phyloP scores from a whole-genome alignment of 2,113 vertebrate species.

The Leucosticte australis region DNA sequence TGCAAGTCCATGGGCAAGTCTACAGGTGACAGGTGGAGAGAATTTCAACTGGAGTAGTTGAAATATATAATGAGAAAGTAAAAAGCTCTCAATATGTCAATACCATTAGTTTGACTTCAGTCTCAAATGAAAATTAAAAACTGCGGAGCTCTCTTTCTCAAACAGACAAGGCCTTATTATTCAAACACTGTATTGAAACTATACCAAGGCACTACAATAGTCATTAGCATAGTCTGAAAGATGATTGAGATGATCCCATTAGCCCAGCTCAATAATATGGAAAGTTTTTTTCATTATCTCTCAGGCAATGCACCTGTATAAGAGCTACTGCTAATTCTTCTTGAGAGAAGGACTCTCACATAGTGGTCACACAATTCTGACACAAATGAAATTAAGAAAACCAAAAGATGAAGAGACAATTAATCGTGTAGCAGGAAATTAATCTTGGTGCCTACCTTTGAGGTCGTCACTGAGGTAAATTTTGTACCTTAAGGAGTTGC shows the following conservation, averaged over 20 bases:
- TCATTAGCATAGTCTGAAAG: neutral
- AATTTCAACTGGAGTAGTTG: neutral
- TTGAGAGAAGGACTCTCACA: neutral
- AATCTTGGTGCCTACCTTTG: conserved; percentile 79
- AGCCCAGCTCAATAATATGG: neutral
- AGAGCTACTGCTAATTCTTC: neutral
- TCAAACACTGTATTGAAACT: neutral
- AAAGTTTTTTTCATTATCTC: neutral
- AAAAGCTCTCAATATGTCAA: neutral
- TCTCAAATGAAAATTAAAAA: neutral
- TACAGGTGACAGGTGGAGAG: neutral
- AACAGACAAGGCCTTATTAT: neutral
- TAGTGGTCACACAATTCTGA: neutral
- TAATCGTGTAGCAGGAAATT: neutral
- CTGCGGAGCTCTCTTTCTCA: neutral
- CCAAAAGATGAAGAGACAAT: neutral
- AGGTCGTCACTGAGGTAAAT: conserved; percentile 97
- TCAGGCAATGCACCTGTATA: neutral
- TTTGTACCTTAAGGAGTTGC: conserved; percentile 97
- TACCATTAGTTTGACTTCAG: neutral
- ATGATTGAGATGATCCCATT: neutral
- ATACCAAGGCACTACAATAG: neutral
- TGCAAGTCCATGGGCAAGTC: neutral
- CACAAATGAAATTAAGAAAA: neutral
- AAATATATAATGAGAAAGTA: neutral